Base-by-base conservation (phyloP, 1,140 invertebrate species). In the Drosophila mojavensis region DNA sequence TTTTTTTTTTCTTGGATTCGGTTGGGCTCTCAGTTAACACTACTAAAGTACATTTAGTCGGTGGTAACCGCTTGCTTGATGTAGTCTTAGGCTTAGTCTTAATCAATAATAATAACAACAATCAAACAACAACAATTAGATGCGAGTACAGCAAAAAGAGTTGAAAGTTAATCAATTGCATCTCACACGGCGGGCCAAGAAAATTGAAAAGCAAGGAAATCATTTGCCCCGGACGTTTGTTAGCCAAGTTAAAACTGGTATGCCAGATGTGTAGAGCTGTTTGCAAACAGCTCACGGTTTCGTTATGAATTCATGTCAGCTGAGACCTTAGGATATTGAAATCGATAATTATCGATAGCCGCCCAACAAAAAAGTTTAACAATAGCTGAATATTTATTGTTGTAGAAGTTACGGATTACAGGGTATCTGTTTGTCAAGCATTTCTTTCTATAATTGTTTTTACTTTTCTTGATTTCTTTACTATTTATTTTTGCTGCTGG, bases 91-190 rank as follows among this genome's bases (percentile, higher is more conserved):
- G 51, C 60, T 62, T 66, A 71, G 56, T 62, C 54, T 55, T 47
- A 70, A 56, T 41, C 53, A 53, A 77, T 39, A 39, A 39, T 60
- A 39, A 13, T 60, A 77, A 80, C 73, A 79, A 84, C 80, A 83
- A 73, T 83, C 67, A 73, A 79, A 76, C 76, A 82, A 79, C 83
- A 78, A 85, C 77, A 88, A 79, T 85, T 80, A 80, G 61, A 83
- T 66, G 69, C 3, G 36, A 69, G 55, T 60, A 77, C 63, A 69
- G 75, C 71, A 80, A 66, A 33, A 33, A 9, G 9, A 33, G 9
- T 10, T 10, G 33, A 33, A 10, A 33, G 6, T 9, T 33, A 51
- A 54, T 50, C 47, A 17, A 50, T 50, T 50, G 47, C 47, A 26
- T 10, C 33, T 33, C 33, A 33, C 33, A 9, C 33, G 6, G 33